Evolutionary conservation across 2,113 vertebrate species (phyloP).

Genomic region (Xenotilapia leptura): DNA sequence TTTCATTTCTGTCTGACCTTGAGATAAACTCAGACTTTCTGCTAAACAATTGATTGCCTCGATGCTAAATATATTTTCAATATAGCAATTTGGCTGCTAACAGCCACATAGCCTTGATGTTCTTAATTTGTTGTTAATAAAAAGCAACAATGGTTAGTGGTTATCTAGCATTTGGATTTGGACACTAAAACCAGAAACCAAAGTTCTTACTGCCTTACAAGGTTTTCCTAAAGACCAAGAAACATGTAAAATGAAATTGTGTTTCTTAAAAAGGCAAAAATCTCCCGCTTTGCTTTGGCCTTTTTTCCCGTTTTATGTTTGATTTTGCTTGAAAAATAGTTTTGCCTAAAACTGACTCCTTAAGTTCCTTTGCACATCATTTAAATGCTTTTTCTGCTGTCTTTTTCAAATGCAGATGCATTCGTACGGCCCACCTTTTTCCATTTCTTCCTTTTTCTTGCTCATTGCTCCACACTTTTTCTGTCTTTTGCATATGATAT

Average conservation of each 20-base stretch:
- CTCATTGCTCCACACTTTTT: background rate
- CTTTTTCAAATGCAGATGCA: background rate
- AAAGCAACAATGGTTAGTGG: background rate
- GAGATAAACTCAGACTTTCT: background rate
- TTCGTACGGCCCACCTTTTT: background rate
- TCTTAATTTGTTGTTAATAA: background rate
- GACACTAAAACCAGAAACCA: background rate
- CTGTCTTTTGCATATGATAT: conserved; percentile 57
- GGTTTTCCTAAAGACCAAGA: background rate
- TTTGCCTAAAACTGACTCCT: rapidly evolving
- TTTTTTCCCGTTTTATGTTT: rapidly evolving
- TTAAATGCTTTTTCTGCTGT: background rate
- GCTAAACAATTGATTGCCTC: background rate
- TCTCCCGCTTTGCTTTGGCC: rapidly evolving
- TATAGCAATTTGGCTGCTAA: background rate
- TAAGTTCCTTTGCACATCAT: background rate
- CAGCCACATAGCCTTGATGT: background rate
- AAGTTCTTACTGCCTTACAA: background rate
- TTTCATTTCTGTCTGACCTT: background rate
- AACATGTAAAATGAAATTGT: background rate
- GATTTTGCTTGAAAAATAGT: background rate
- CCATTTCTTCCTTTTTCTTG: background rate
- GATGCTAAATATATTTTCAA: background rate
- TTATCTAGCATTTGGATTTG: background rate
- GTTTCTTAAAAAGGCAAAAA: background rate